phyloP scores from a whole-genome alignment of 2,797 vertebrate genomes.

The Anomalospiza imberbis region DNA sequence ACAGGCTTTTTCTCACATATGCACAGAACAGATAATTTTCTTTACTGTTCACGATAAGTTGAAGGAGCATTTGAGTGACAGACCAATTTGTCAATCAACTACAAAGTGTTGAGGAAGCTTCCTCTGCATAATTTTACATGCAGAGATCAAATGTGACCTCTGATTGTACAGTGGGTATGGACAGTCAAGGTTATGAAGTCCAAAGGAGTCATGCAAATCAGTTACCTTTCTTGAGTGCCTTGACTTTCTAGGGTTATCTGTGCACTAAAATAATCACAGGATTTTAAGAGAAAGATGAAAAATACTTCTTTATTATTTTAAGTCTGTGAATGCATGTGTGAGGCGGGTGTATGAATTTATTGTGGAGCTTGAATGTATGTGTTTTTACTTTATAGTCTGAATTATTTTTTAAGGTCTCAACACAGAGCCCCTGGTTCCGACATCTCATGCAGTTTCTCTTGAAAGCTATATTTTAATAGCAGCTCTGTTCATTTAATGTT shows the following conservation, averaged over 20 bases:
- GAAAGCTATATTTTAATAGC: conserved; percentile 59
- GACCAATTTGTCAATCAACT: conserved; percentile 77
- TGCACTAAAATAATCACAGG: conserved; percentile 56
- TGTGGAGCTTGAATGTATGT: conserved; percentile 2
- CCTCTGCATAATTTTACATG: conserved; percentile 67
- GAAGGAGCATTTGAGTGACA: conserved; percentile 74
- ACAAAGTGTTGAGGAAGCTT: conserved; percentile 59
- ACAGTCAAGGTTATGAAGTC: conserved; percentile 43
- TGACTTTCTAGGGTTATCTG: conserved; percentile 36
- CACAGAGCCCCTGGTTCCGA: conserved; percentile 34
- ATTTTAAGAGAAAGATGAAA: conserved; percentile 16
- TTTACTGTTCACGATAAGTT: conserved; percentile 72
- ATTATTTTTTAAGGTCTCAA: conserved; percentile 58
- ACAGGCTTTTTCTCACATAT: conserved; percentile 60
- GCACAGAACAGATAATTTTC: conserved; percentile 75
- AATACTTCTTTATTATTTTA: not conserved
- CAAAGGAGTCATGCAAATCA: conserved; percentile 30
- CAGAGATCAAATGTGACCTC: conserved; percentile 67
- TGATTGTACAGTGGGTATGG: conserved; percentile 39
- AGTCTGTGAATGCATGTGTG: not conserved
- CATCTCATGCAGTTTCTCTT: conserved; percentile 26
- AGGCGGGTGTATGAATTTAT: conserved; percentile 50
- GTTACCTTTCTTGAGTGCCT: not conserved
- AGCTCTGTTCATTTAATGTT: conserved; percentile 39
- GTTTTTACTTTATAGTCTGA: conserved; percentile 43